A percentile compares a stretch with the other conserved stretches of the same genome.
phyloP scores from a whole-genome alignment of 2,797 vertebrate genomes.

The Etheostoma perlongum region DNA sequence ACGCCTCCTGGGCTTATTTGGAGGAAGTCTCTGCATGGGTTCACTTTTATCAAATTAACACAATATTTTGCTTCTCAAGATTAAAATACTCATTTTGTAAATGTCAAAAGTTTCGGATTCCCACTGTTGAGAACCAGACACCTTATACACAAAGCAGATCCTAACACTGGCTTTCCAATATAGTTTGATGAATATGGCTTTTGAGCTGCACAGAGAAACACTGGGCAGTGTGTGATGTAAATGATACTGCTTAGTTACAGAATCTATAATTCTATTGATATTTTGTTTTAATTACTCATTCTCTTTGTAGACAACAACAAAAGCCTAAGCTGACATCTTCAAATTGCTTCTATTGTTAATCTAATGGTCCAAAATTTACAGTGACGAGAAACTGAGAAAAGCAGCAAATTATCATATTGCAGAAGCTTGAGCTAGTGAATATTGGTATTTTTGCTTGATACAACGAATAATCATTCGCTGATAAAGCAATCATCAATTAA shows the following conservation, averaged over 20 bases:
- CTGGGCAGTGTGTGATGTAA: background rate
- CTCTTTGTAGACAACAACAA: background rate
- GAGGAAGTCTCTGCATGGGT: conserved; percentile 21
- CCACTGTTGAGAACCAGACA: conserved; percentile 25
- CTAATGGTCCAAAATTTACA: background rate
- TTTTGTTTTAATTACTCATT: background rate
- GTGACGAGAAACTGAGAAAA: background rate
- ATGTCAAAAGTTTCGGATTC: conserved; percentile 14
- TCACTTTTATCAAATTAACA: conserved; percentile 50
- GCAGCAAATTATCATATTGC: background rate
- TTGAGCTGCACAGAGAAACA: conserved; percentile 8
- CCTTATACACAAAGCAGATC: conserved; percentile 20
- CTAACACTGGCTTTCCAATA: conserved; percentile 19
- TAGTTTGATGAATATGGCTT: conserved; percentile 35
- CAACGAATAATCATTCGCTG: too few relatives aligned
- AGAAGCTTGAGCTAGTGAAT: background rate
- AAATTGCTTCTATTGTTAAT: background rate
- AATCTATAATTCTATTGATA: background rate
- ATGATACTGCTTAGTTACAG: background rate
- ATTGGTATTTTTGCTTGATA: background rate
- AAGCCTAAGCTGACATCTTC: background rate
- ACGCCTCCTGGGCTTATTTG: conserved; percentile 1
- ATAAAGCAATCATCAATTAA: background rate
- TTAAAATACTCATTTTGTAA: conserved; percentile 36
- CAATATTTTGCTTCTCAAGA: conserved; percentile 10